Evolutionary conservation across 2,797 vertebrate genomes (phyloP).

Genomic region (Pipistrellus kuhlii): DNA sequence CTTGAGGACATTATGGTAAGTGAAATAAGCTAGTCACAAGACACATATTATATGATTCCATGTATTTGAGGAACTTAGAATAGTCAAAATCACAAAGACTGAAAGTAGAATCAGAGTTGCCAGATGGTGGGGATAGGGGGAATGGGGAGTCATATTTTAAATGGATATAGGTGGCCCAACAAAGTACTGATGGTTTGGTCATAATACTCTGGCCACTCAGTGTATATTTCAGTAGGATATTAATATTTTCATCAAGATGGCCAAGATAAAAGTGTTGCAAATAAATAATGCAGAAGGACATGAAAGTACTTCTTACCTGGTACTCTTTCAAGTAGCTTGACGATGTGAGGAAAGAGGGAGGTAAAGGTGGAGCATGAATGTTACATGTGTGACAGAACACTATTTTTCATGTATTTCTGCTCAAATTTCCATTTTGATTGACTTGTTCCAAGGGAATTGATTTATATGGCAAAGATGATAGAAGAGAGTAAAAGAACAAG

Average conservation of each 20-base stretch:
- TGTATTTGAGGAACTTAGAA: neutral
- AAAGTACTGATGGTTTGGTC: too few relatives aligned
- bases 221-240: neutral
- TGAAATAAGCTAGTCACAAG: neutral
- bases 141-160: neutral
- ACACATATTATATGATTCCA: neutral
- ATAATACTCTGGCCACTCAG: too few relatives aligned
- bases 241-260: neutral
- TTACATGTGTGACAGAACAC: neutral
- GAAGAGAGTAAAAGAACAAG: neutral
- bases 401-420: neutral
- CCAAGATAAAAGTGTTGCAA: neutral
- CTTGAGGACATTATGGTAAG: neutral
- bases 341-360: neutral
- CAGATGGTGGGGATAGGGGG: too few relatives aligned
- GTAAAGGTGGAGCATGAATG: accelerated
- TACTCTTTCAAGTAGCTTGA: neutral
- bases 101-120: neutral
- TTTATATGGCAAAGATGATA: neutral
- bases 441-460: neutral
- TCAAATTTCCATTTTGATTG: neutral
- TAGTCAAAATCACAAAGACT: neutral
- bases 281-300: neutral
- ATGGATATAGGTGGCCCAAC: neutral
- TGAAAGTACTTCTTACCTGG: neutral